These are phyloP conservation scores for Megalonaias nervosa DNA, from an alignment of 1,140 invertebrate species.

Conservation along the genomic window DNA sequence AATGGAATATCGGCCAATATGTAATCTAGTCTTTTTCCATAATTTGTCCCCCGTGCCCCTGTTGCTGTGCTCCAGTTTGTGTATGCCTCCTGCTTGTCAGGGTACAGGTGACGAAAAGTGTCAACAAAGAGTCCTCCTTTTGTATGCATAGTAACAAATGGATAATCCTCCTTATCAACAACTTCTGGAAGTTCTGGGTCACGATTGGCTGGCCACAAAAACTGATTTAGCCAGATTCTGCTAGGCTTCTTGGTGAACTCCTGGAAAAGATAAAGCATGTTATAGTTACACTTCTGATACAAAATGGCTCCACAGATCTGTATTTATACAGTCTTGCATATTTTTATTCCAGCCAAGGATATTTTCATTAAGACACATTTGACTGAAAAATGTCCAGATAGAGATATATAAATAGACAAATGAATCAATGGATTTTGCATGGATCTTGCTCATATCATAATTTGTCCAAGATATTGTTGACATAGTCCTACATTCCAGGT, in stretches of 20 bases:
- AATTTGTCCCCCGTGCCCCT: slow-evolving; percentile 75
- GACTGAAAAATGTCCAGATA: too few species aligned
- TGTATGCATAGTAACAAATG: slow-evolving; percentile 36
- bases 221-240: slow-evolving; percentile 70
- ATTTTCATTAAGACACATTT: too few species aligned
- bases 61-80: slow-evolving; percentile 76
- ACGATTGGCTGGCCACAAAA: slow-evolving; percentile 53
- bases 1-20: slow-evolving; percentile 72
- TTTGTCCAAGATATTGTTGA: too few species aligned
- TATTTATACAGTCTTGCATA: not conserved
- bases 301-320: not conserved
- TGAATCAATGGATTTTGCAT: too few species aligned
- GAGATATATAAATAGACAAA: too few species aligned
- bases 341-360: not conserved
- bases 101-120: slow-evolving; percentile 74
- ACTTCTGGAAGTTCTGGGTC: slow-evolving; percentile 44
- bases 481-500: too few species aligned
- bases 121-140: slow-evolving; percentile 71
- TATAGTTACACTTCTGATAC: slow-evolving; percentile 1
- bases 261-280: slow-evolving; percentile 44
- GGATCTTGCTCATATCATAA: too few species aligned
- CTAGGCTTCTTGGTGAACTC: slow-evolving; percentile 64
- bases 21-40: slow-evolving; percentile 76
- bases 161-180: slow-evolving; percentile 36
- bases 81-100: slow-evolving; percentile 70